phyloP scores from a whole-genome alignment of 2,113 vertebrate genomes.

The Takifugu flavidus region DNA sequence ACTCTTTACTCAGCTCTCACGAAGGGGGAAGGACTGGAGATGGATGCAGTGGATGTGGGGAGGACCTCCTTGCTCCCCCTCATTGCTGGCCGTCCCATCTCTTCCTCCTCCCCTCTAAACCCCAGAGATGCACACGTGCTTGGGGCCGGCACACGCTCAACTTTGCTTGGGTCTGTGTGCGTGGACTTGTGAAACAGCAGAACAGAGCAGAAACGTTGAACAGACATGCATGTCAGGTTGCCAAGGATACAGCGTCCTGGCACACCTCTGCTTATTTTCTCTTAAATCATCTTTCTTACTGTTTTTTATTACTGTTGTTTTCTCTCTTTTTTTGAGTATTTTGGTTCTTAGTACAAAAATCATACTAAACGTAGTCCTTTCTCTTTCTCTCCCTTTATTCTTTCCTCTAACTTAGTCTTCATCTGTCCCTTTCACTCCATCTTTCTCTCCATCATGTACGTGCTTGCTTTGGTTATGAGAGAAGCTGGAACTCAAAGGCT shows the following conservation, averaged over 20 bases:
- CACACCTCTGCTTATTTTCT: conserved; percentile 58
- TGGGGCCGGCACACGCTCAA: conserved; percentile 48
- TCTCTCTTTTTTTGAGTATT: conserved; percentile 72
- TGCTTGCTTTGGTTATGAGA: conserved; percentile 76
- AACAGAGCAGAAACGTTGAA: conserved; percentile 55
- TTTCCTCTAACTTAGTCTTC: conserved; percentile 46
- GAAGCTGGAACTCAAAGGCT: conserved; percentile 74
- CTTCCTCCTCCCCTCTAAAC: conserved; percentile 6
- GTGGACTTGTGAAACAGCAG: conserved; percentile 68
- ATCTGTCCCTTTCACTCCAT: conserved; percentile 31
- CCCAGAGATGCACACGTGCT: conserved; percentile 56
- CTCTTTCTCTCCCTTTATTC: conserved; percentile 31
- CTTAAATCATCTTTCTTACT: conserved; percentile 59
- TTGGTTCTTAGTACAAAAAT: conserved; percentile 69
- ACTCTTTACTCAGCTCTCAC: conserved; percentile 69
- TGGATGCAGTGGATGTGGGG: conserved; percentile 45
- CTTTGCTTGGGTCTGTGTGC: conserved; percentile 56
- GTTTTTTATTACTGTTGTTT: conserved; percentile 70
- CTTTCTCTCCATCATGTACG: conserved; percentile 50
- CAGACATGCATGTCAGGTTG: conserved; percentile 75
- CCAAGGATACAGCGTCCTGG: conserved; percentile 64
- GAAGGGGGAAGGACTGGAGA: conserved; percentile 52
- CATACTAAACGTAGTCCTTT: conserved; percentile 67
- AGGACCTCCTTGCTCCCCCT: conserved; percentile 39
- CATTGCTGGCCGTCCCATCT: conserved; percentile 24